These are phyloP conservation scores for Mustelus asterias DNA, from an alignment of 2,113 vertebrate species.

Conservation along the genomic window DNA sequence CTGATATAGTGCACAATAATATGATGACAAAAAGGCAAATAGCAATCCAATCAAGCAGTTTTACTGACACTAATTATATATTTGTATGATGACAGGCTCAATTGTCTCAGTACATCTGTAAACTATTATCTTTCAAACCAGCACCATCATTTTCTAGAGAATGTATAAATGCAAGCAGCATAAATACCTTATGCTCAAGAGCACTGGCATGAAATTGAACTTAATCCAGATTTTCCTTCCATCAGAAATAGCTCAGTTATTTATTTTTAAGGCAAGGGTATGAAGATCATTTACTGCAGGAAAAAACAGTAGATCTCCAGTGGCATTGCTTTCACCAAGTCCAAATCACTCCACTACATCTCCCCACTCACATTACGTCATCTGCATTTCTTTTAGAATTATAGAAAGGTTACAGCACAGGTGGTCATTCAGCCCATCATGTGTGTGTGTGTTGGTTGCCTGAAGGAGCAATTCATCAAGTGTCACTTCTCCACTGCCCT, in stretches of 20 bases:
- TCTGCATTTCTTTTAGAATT: not conserved
- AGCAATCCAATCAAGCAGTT: not conserved
- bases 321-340: not conserved
- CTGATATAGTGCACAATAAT: not conserved
- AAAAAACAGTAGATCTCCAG: not conserved
- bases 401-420: no score
- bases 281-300: not conserved
- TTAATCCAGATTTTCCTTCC: not conserved
- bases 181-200: not conserved
- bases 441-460: no score
- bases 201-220: not conserved
- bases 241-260: not conserved
- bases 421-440: no score
- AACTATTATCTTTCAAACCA: constrained; percentile 30
- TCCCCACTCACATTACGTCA: not conserved
- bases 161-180: not conserved
- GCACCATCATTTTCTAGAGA: not conserved
- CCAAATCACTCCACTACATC: not conserved
- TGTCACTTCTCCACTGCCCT: no score
- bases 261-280: not conserved
- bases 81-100: not conserved
- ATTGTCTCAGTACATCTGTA: not conserved
- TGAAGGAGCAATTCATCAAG: no score
- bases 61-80: not conserved
- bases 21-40: not conserved